These are phyloP conservation scores for Matsumyia berberina DNA, from an alignment of 2,888 invertebrate species.

Conservation along the genomic window DNA sequence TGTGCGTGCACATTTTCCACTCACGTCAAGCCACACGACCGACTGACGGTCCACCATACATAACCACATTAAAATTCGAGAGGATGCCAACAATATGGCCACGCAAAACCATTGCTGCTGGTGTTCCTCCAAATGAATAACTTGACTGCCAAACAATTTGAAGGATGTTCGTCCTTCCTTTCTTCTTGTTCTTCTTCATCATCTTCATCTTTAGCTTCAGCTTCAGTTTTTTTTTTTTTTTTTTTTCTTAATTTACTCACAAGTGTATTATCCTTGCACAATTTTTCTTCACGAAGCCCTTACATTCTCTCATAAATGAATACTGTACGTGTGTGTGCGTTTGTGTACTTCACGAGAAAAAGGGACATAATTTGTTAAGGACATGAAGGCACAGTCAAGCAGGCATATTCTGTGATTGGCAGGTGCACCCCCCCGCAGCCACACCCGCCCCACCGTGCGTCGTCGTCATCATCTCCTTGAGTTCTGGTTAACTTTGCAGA, in stretches of 20 bases:
- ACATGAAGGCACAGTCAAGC: conserved; percentile 49
- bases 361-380: conserved; percentile 66
- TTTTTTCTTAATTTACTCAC: conserved; percentile 65
- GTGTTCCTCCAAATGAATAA: conserved; percentile 48
- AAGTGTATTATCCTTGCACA: conserved; percentile 67
- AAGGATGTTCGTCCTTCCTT: conserved; percentile 59
- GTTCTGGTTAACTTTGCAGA: conserved; percentile 74
- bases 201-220: no score
- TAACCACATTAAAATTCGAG: conserved; percentile 62
- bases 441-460: conserved; percentile 6
- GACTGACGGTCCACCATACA: conserved; percentile 41
- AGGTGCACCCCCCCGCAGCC: conserved; percentile 60
- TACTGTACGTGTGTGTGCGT: conserved; percentile 20
- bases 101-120: conserved; percentile 39
- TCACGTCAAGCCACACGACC: conserved; percentile 42
- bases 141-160: conserved; percentile 57
- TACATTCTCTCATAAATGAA: no score
- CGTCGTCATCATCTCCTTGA: conserved; percentile 58
- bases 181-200: not conserved
- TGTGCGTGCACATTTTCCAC: conserved; percentile 51
- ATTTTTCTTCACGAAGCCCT: conserved; percentile 9
- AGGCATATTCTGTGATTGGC: conserved; percentile 65
- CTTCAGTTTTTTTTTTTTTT: no score
- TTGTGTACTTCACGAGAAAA: conserved; percentile 41
- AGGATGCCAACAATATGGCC: conserved; percentile 68